Evolutionary conservation across 37 sponge, comb jelly and placozoan species (phyloP), one percentile per base, ranked within the genome.

Genomic region (Beroe ovata): DNA sequence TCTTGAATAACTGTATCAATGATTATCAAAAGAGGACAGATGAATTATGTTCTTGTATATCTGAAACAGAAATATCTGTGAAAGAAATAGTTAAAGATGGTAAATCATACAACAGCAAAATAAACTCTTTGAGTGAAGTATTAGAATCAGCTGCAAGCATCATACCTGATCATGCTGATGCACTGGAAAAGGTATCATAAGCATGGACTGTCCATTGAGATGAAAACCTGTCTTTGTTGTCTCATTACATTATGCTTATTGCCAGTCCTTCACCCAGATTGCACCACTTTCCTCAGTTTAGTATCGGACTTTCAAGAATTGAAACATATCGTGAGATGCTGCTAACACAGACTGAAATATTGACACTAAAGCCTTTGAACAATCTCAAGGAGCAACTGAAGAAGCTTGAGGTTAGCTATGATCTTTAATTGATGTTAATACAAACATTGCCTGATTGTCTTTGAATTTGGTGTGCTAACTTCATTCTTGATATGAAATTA

Each of bases 311-410:
- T 14, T 14, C 84, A 4, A 47, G 84, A 2, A 77, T 77, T 26
- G 84, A 77, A 35, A 77, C 47, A 1, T 77, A 77, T 26, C 25
- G 84, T 21, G 84, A 77, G 22, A 77, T 77, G 84, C 32, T 77
- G 42, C 20, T 77, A 35, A 77, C 84, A 19, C 84, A 77, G 40
- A 77, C 84, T 22, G 84, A 77, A 36, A 21, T 77, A 42, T 29
- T 77, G 18, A 77, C 84, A 4, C 84, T 77, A 4, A 28, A 77
- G 32, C 84, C 84, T 3, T 36, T 77, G 22, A 18, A 21, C n/a
- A 35, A 39, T 14, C 16, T 77, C 22, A 39, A 35, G 47, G 20
- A 39, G 21, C 84, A 77, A 36, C 26, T 77, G 2, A 11, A 39
- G 25, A 25, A 47, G 22, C 25, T 77, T 8, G 8, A 77, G 84